Evolutionary conservation across 2,888 invertebrate species (phyloP).

Genomic region (Noctua pronuba): DNA sequence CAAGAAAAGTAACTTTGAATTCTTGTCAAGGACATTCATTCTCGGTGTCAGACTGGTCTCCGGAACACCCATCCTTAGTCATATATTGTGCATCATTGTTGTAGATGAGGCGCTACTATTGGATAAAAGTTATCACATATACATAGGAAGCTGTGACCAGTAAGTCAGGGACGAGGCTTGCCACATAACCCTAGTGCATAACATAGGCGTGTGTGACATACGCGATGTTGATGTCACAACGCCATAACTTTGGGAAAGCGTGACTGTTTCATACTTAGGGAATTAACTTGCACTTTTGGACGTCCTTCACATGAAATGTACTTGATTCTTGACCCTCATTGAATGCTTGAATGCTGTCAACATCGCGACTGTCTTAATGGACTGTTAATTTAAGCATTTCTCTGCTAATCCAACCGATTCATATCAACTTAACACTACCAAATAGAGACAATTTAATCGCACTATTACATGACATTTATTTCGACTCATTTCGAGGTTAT

Average conservation of each 20-base stretch:
- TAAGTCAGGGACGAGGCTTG: constrained; percentile 69
- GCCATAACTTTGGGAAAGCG: not conserved
- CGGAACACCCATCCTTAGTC: constrained; percentile 18
- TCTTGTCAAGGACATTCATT: not conserved
- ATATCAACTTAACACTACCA: constrained; percentile 7
- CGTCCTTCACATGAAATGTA: constrained; percentile 19
- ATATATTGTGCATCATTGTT: constrained; percentile 71
- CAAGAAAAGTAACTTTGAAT: not conserved
- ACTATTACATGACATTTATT: constrained; percentile 35
- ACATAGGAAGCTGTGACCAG: constrained; percentile 74
- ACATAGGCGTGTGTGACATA: constrained; percentile 13
- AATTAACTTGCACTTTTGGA: constrained; percentile 32
- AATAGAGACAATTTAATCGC: constrained; percentile 19
- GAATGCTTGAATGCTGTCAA: constrained; percentile 25
- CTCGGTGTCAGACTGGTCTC: constrained; percentile 12
- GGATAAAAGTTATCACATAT: constrained; percentile 75
- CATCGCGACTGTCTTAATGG: constrained; percentile 47
- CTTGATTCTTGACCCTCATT: not conserved
- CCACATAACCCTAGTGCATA: constrained; percentile 22
- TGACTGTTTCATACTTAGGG: not conserved
- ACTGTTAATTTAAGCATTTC: constrained; percentile 20
- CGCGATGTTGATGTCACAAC: constrained; percentile 30
- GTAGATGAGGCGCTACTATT: constrained; percentile 74
- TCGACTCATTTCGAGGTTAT: constrained; percentile 14
- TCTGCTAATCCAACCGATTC: constrained; percentile 36